Base-by-base conservation (phyloP, 1,140 invertebrate genomes). In the Galleria mellonella region DNA sequence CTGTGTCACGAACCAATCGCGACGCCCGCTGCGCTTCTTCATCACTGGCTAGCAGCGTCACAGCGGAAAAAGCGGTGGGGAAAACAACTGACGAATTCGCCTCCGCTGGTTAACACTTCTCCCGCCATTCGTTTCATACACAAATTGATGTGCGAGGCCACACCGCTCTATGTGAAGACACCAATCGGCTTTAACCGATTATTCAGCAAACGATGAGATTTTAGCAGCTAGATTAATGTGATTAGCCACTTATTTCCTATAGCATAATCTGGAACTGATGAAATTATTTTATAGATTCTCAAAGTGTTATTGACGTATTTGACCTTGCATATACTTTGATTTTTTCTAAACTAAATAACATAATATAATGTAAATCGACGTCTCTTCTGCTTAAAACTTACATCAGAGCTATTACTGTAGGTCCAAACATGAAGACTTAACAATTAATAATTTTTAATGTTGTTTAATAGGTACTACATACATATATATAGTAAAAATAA, bases 41-140 rank as follows among this genome's bases (percentile, higher is more conserved):
- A 59, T 68, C 64, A 76, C 66, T 77, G 61, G 64, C 51, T 55
- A 32, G 15, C 56, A 51, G 43, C 57, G 50, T 62, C 56, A 55
- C 41, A 51, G 38, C 54, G 62, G 69, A 59, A 74, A 69, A 64
- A 65, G 69, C 73, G 66, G 77, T 65, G 77, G 74, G 75, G 73
- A 70, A 78, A 72, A 55, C 47, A 49, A 68, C 54, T 62, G 57
- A 65, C 62, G 66, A 78, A 72, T 64, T 82, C 66, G 63, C 63
- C 59, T 60, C 51, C 60, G 44, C 58, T 47, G 43, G 32, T 61
- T 55, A 57, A 51, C 57, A 64, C 62, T 66, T 58, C 55, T 68
- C 71, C 59, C 66, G 62, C 63, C 66, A 67, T 69, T 76, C 72
- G 62, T 53, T 68, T 69, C 56, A 56, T 53, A 62, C 62, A 62